Conservation (phyloP, 2,113 vertebrate species). For the Oplegnathus fasciatus region DNA sequence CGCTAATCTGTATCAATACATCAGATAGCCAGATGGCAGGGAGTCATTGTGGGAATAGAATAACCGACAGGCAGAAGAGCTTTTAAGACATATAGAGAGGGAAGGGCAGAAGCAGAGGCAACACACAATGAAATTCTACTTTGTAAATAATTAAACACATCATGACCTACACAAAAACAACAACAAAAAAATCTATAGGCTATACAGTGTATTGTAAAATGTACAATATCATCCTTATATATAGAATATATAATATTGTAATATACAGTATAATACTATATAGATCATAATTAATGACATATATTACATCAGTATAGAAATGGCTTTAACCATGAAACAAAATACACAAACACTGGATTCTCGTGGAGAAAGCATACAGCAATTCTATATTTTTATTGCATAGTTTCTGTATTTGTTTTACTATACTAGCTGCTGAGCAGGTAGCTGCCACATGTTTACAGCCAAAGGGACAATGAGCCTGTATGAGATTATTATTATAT, state of each 20-base stretch:
- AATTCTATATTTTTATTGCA: not conserved
- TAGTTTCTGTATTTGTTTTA: not conserved
- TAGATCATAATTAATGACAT: not conserved
- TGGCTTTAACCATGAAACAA: not conserved
- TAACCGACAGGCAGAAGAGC: constrained; percentile 60
- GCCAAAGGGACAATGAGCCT: too few species aligned
- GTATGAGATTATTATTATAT: not conserved
- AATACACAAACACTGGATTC: not conserved
- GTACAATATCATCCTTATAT: not conserved
- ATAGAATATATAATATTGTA: not conserved
- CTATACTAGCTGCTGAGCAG: not conserved
- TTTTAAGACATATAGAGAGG: constrained; percentile 37
- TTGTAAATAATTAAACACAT: constrained; percentile 18
- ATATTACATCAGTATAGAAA: not conserved
- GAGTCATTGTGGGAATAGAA: constrained; percentile 55
- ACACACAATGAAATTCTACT: constrained; percentile 18
- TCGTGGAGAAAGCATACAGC: not conserved
- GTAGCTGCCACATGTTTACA: not conserved
- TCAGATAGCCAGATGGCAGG: constrained; percentile 54
- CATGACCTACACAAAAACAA: constrained; percentile 27
- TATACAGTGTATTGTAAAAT: not conserved
- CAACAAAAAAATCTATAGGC: not conserved
- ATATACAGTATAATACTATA: not conserved
- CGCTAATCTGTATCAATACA: constrained; percentile 62
- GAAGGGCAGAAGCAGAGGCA: not conserved